Base-by-base conservation (phyloP, 1,140 invertebrate genomes). In the Zaprionus camerounensis region DNA sequence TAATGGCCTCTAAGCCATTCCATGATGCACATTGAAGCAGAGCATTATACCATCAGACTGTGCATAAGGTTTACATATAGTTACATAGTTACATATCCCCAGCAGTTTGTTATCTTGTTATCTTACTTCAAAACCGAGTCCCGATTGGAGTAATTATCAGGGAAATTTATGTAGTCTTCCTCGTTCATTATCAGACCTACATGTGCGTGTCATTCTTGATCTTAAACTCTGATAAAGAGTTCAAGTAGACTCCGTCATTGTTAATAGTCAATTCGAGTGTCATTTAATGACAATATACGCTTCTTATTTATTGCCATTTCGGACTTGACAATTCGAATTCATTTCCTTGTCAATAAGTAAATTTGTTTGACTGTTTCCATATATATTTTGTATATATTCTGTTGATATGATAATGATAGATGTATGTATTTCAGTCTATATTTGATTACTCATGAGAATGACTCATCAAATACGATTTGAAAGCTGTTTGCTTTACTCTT, bases 321-420 rank as follows among this genome's bases (percentile, higher is more conserved):
- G 41, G n/a, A 9, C 46, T 24, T 51, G 46, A 22, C 41, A 46
- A 46, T 17, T 9, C 15, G 41, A 46, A n/a, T 46, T 6, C 5
- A 46, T n/a, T 46, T 46, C n/a, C 41, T 17, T 17, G 41, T 7
- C 46, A 51, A 51, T 51, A 51, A 51, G 46, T 51, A 51, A 51
- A 24, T 12, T n/a, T 22, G 3, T 51, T 20, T 11, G 46, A 4
- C 12, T 51, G 11, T 24, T 13, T 51, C 3, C 11, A 51, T 51
- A 20, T 17, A 51, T 49, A 5, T 51, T 12, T 22, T 51, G 9
- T 17, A 51, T 51, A 5, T 51, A 24, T 22, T 24, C 13, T 20
- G 46, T 51, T 24, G 22, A 22, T 13, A 24, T 13, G 20, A 51
- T 24, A 11, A 51, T 12, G 17, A n/a, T n/a, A n/a, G n/a, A n/a